Evolutionary conservation across 2,113 vertebrate genomes (phyloP).

Genomic region (Falcunculus frontatus): DNA sequence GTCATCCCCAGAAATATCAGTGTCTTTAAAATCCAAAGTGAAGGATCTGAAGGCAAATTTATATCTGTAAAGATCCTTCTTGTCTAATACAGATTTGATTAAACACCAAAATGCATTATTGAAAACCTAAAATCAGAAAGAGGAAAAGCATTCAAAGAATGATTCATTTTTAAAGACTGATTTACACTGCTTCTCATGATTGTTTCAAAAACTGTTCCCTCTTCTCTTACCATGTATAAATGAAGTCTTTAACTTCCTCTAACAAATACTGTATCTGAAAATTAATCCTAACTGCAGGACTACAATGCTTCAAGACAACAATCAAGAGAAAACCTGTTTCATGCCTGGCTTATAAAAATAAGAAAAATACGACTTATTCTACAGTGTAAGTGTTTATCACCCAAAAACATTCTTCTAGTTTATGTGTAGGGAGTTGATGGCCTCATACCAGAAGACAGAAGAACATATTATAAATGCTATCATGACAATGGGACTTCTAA

Average conservation of each 20-base stretch:
- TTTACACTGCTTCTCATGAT: neutral
- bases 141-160: neutral
- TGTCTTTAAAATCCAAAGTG: conserved; percentile 65
- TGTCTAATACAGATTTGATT: conserved; percentile 66
- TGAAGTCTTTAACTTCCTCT: neutral
- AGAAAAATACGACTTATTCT: neutral
- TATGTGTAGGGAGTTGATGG: neutral
- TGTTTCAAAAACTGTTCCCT: neutral
- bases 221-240: neutral
- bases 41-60: conserved; percentile 81
- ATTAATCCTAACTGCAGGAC: neutral
- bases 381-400: neutral
- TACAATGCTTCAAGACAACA: neutral
- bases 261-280: neutral
- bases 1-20: conserved; percentile 14
- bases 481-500: neutral
- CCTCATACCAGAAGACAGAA: neutral
- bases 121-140: conserved; percentile 76
- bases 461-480: neutral
- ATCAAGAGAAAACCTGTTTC: neutral
- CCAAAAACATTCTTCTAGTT: neutral
- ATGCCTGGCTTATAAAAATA: neutral
- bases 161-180: neutral
- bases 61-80: conserved; percentile 65
- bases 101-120: conserved; percentile 79